Base-by-base conservation (phyloP, 2,113 vertebrate genomes). In the Cyanocitta stelleri region DNA sequence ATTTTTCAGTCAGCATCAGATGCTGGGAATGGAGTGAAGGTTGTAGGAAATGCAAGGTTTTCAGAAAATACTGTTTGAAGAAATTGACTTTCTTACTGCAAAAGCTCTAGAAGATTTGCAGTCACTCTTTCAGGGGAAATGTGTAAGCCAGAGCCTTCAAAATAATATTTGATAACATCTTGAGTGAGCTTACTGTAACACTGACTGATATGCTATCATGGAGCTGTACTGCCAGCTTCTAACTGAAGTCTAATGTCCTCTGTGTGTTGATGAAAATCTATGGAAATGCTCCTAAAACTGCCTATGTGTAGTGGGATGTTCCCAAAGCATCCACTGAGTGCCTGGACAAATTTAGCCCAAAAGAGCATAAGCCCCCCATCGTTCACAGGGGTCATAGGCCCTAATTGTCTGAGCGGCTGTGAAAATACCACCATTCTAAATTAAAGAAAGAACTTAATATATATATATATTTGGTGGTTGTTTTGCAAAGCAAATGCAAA, bases 81-180 rank as follows among this genome's bases (percentile, higher is more conserved):
- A 85, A 93, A 83, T 7, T 13, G 4, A n/a, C n/a, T 77, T 77
- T 69, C 5, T 5, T 76, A 9, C 19, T 90, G 16, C 27, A 46
- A 44, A 52, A 85, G 49, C 30, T 74, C 21, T 83, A 26, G 30
- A 58, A 82, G 54, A 77, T 80, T 77, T 91, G 35, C 33, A 71
- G 71, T 35, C 24, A 10, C 7, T 83, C 19, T 91, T 88, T 91
- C 43, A 88, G 33, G 55, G 46, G 51, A 88, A 80, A 37, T 52
- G 4, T 46, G 26, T 79, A 72, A 91, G 59, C 41, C 43, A 69
- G 63, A 76, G 46, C 49, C 59, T 81, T 91, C 79, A 90, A 27
- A 90, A 88, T 63, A 88, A 13, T 63, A 24, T 33, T 56, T 92
- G 79, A 84, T 95, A 96, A 86, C 55, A 81, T 90, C 71, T 93